Conservation (phyloP, 2,797 vertebrate genomes). For the Aplochiton taeniatus region DNA sequence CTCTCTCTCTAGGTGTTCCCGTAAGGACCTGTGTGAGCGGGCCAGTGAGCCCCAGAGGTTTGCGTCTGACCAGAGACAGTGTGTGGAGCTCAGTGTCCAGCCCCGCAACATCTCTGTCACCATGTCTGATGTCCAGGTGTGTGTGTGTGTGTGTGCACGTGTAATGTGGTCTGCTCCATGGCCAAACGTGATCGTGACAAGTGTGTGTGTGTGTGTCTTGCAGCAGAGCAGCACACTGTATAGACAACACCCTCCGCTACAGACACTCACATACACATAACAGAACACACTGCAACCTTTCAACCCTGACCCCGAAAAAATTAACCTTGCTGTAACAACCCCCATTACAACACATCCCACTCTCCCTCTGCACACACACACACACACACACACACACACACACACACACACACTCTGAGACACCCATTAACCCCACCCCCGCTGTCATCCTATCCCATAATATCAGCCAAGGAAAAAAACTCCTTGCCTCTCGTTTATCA, state of each 20-base stretch:
- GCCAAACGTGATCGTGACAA: not conserved
- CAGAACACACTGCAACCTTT: constrained; percentile 39
- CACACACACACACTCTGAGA: not conserved
- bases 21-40: constrained; percentile 89
- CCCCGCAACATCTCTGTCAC: constrained; percentile 95
- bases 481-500: not conserved
- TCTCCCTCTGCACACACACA: not conserved
- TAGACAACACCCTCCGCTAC: constrained; percentile 15
- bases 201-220: constrained; percentile 1
- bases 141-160: constrained; percentile 31
- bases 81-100: constrained; percentile 89
- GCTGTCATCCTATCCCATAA: no score
- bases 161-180: not conserved
- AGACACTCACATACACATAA: constrained; percentile 33
- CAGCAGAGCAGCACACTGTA: not conserved
- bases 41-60: constrained; percentile 91
- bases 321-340: constrained; percentile 59
- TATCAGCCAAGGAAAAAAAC: no score
- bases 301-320: constrained; percentile 37
- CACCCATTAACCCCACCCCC: constrained; percentile 9
- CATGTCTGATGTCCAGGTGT: constrained; percentile 92
- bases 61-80: constrained; percentile 85
- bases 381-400: constrained; percentile 13
- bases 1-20: constrained; percentile 82
- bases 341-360: not conserved